phyloP scores from a whole-genome alignment of 2,797 vertebrate species.

The Fringilla coelebs region DNA sequence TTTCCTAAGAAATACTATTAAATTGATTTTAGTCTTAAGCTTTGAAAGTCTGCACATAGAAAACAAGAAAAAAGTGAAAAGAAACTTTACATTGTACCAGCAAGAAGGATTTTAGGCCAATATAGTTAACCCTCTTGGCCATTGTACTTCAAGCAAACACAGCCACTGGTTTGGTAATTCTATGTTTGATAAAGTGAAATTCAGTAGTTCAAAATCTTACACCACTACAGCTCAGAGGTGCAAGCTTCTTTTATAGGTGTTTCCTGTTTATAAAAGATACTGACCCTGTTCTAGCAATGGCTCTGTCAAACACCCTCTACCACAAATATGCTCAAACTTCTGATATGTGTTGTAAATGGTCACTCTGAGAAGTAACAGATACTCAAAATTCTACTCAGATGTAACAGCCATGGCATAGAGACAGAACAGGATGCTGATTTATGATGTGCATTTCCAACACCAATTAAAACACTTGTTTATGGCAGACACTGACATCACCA shows the following conservation, averaged over 20 bases:
- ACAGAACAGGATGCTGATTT: background rate
- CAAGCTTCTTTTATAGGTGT: background rate
- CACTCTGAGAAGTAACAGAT: background rate
- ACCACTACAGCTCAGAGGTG: background rate
- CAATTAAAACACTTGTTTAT: background rate
- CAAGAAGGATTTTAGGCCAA: background rate
- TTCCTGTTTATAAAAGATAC: background rate
- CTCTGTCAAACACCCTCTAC: background rate
- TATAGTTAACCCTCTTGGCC: background rate
- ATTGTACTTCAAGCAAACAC: background rate
- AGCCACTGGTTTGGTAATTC: background rate
- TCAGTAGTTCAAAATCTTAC: background rate
- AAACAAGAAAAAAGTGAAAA: background rate
- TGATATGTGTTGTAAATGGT: background rate
- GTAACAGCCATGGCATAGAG: background rate
- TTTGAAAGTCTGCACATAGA: background rate
- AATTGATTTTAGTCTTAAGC: background rate
- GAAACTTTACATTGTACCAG: background rate
- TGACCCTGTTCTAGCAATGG: background rate
- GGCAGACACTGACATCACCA: background rate
- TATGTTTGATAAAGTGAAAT: background rate
- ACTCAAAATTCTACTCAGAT: background rate
- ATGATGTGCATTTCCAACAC: background rate
- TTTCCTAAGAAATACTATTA: background rate
- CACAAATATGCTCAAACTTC: background rate